These are phyloP conservation scores for Corythoichthys haematopterus DNA, from an alignment of 2,113 vertebrate genomes.

Conservation along the genomic window DNA sequence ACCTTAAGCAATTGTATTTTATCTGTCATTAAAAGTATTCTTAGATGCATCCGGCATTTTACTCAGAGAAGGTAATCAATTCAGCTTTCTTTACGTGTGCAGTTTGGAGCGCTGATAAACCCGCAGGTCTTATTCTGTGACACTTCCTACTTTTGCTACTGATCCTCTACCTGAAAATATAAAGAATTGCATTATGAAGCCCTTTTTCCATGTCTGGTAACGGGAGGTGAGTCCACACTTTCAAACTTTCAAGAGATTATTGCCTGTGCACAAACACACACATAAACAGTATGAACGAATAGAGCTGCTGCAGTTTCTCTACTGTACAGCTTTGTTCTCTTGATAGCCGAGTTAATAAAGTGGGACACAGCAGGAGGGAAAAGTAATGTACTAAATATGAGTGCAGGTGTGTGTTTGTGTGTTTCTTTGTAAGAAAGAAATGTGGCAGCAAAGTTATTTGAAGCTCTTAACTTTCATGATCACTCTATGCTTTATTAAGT, in stretches of 20 bases:
- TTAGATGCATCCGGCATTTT: too few species aligned
- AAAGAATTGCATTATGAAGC: not conserved
- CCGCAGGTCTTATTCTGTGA: not conserved
- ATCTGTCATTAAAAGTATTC: too few species aligned
- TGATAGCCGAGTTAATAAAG: constrained; percentile 46
- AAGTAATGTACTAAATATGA: constrained; percentile 51
- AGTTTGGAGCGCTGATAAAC: not conserved
- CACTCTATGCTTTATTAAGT: too few species aligned
- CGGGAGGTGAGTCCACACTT: not conserved
- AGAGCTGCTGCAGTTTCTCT: constrained; percentile 29
- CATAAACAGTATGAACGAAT: not conserved
- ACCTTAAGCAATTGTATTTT: too few species aligned
- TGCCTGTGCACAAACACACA: not conserved
- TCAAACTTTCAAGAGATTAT: not conserved
- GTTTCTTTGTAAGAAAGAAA: constrained; percentile 4
- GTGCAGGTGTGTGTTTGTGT: constrained; percentile 23
- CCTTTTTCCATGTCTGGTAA: not conserved
- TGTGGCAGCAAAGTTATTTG: constrained; percentile 18
- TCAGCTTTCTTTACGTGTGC: not conserved
- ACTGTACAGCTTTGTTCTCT: constrained; percentile 45
- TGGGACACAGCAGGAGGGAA: constrained; percentile 58
- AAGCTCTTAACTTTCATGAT: constrained; percentile 15
- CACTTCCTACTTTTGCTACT: not conserved
- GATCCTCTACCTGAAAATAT: not conserved
- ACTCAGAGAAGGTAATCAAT: not conserved